A percentile compares a stretch with the other conserved stretches of the same genome.
These are phyloP conservation scores for Zaprionus lineosus DNA, from an alignment of 2,888 invertebrate genomes.

Conservation along the genomic window DNA sequence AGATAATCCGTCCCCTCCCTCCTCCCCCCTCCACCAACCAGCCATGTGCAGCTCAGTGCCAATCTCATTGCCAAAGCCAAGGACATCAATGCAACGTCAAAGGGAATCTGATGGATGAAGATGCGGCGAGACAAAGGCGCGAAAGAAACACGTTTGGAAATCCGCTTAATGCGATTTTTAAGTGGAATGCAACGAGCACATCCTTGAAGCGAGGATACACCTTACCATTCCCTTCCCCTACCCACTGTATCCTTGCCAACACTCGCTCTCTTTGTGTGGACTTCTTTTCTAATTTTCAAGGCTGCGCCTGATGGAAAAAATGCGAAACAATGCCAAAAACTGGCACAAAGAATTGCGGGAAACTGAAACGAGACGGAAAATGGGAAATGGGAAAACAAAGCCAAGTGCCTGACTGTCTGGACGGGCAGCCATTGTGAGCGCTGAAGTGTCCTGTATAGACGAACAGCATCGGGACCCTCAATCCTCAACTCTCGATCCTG, in stretches of 20 bases:
- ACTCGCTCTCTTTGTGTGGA: no score
- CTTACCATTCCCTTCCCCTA: no score
- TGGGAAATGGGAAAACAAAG: conserved; percentile 42
- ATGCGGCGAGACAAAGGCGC: conserved; percentile 50
- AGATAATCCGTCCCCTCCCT: conserved; percentile 23
- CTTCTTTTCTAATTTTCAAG: conserved; percentile 51
- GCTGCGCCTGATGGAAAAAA: conserved; percentile 35
- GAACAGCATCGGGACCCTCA: conserved; percentile 21
- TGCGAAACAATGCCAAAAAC: conserved; percentile 60
- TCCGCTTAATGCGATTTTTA: conserved; percentile 72
- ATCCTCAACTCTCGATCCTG: conserved; percentile 28
- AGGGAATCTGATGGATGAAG: conserved; percentile 41
- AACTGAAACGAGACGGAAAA: conserved; percentile 19
- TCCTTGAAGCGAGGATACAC: conserved; percentile 24
- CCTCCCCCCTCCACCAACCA: no score
- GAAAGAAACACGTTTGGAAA: conserved; percentile 48
- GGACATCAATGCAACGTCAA: conserved; percentile 16
- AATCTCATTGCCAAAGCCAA: conserved; percentile 41
- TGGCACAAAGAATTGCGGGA: conserved; percentile 37
- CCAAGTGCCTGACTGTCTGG: conserved; percentile 68
- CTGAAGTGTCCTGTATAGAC: conserved; percentile 53
- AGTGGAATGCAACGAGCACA: conserved; percentile 58
- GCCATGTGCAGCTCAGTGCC: no score
- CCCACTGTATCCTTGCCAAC: no score
- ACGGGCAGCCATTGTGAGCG: conserved; percentile 52